phyloP scores from a whole-genome alignment of 2,113 vertebrate genomes.

The Glaucomys volans region DNA sequence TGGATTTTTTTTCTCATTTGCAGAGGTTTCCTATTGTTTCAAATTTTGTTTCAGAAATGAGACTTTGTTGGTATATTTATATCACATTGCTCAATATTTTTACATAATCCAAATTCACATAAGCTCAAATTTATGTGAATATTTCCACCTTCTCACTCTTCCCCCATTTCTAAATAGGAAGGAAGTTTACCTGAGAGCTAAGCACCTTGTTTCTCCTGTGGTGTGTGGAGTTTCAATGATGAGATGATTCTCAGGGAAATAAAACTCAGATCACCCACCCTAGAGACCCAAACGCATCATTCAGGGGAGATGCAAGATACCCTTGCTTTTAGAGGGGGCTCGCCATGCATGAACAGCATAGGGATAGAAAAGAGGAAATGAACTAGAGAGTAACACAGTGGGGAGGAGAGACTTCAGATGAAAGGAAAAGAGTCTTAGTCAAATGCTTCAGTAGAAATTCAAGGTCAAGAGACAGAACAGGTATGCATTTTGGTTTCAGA shows the following conservation, averaged over 20 bases:
- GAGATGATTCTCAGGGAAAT: conserved; percentile 15
- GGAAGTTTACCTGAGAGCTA: background rate
- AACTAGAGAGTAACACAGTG: background rate
- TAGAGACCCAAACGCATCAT: background rate
- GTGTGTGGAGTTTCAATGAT: background rate
- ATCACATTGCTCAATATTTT: conserved; percentile 7
- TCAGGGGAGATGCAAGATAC: background rate
- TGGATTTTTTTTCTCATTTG: conserved; percentile 23
- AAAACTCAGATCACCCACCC: background rate
- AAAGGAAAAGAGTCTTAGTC: background rate
- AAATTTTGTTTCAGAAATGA: conserved; percentile 42
- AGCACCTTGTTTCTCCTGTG: background rate
- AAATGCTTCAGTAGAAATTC: background rate
- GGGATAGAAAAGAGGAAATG: background rate
- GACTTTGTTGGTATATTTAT: background rate
- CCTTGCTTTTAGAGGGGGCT: background rate
- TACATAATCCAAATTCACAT: conserved; percentile 34
- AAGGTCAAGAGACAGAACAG: background rate
- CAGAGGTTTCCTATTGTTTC: background rate
- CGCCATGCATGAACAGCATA: background rate
- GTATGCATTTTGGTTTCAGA: background rate
- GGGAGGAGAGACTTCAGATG: background rate
- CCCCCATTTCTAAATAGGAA: background rate
- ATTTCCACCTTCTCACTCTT: background rate
- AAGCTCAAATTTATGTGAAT: background rate